phyloP scores from a whole-genome alignment of 92 coral and sea anemone species.

The Chrysogorgia sp. region DNA sequence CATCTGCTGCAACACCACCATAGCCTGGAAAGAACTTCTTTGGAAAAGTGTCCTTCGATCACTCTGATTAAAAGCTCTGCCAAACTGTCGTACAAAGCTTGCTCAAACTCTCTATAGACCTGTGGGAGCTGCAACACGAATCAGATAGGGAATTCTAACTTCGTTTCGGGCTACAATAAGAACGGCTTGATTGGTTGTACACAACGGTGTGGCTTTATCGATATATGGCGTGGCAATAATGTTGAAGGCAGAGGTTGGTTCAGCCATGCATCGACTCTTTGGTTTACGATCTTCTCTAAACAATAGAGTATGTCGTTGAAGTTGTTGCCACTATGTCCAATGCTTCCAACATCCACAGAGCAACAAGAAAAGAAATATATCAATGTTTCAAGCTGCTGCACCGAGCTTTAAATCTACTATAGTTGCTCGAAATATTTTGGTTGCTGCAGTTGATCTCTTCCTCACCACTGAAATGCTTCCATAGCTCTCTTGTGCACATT shows the following conservation, averaged over 20 bases:
- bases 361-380: constrained; percentile 27
- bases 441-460: constrained; percentile 30
- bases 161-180: constrained; percentile 45
- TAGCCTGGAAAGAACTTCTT: constrained; percentile 34
- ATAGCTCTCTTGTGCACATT: too few species aligned
- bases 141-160: constrained; percentile 44
- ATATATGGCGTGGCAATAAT: constrained; percentile 48
- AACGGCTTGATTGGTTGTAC: constrained; percentile 45
- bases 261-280: constrained; percentile 42
- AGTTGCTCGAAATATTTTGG: constrained; percentile 23
- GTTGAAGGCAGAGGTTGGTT: constrained; percentile 46
- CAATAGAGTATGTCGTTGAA: constrained; percentile 44
- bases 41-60: too few species aligned
- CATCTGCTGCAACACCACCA: constrained; percentile 44
- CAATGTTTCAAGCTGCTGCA: constrained; percentile 44
- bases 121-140: constrained; percentile 48
- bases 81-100: constrained; percentile 39
- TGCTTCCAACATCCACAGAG: too few species aligned
- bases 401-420: constrained; percentile 22
- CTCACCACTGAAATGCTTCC: neutral
- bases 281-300: constrained; percentile 41
- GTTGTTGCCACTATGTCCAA: constrained; percentile 44
- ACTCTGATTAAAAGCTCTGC: constrained; percentile 52
- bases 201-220: constrained; percentile 44
- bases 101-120: constrained; percentile 41